A percentile compares a stretch with the other conserved stretches of the same genome.
phyloP scores from a whole-genome alignment of 92 coral and sea anemone genomes.

The Metridium senile region DNA sequence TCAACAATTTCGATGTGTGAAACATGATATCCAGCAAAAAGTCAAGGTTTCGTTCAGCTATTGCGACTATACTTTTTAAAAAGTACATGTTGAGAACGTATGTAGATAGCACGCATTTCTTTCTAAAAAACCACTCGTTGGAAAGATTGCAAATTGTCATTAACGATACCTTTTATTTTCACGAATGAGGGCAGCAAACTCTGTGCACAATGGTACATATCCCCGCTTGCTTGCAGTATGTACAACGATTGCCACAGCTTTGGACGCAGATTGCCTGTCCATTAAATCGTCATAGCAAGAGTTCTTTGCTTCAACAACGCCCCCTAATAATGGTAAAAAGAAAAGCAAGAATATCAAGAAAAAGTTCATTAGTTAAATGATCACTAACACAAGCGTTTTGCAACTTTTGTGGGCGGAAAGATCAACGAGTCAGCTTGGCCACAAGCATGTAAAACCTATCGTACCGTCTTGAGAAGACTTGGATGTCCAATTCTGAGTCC shows the following conservation, averaged over 20 bases:
- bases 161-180: not conserved
- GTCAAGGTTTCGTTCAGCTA: not conserved
- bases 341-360: not conserved
- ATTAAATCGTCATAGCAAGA: slow-evolving; percentile 20
- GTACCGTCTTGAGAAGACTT: slow-evolving; percentile 21
- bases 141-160: not conserved
- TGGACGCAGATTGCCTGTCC: slow-evolving; percentile 54
- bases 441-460: slow-evolving; percentile 26
- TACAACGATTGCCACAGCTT: slow-evolving; percentile 66
- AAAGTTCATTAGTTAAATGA: not conserved
- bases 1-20: not conserved
- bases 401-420: slow-evolving; percentile 42
- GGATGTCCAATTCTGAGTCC: slow-evolving; percentile 22
- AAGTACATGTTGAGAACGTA: no score
- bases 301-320: not conserved
- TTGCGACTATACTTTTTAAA: not conserved
- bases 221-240: slow-evolving; percentile 60
- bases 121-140: not conserved
- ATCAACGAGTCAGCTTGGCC: slow-evolving; percentile 28
- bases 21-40: not conserved
- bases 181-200: slow-evolving; percentile 50
- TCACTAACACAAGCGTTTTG: slow-evolving; percentile 14
- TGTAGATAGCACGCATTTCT: not conserved
- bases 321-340: slow-evolving; percentile 16
- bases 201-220: slow-evolving; percentile 59